phyloP scores from a whole-genome alignment of 92 coral and sea anemone genomes.

The Bergia sp. region DNA sequence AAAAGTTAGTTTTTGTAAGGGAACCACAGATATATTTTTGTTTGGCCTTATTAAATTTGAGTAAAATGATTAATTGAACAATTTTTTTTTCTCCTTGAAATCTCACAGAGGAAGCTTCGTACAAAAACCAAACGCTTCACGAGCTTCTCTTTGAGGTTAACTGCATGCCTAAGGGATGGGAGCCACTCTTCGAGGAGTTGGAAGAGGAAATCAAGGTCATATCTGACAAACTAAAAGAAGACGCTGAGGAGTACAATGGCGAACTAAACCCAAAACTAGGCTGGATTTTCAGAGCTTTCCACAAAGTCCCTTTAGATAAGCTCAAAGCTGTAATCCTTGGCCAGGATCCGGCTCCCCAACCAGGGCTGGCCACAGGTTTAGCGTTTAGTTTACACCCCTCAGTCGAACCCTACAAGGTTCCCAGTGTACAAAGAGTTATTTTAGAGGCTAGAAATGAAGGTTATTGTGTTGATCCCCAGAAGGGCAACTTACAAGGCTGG shows the following conservation, averaged over 20 bases:
- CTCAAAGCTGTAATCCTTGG: conserved; percentile 58
- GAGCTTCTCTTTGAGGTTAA: conserved; percentile 38
- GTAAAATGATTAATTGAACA: background rate
- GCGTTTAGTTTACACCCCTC: conserved; percentile 57
- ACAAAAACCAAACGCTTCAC: conserved; percentile 39
- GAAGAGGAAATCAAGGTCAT: conserved; percentile 43
- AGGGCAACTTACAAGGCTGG: conserved; percentile 53
- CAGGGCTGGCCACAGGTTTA: conserved; percentile 71
- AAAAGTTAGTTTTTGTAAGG: too few species aligned
- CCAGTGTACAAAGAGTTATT: conserved; percentile 66
- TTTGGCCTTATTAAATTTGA: too few species aligned
- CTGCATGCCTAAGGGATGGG: conserved; percentile 66
- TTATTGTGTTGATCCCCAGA: conserved; percentile 46
- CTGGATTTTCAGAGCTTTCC: conserved; percentile 70
- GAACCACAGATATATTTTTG: too few species aligned
- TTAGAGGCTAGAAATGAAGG: conserved; percentile 72
- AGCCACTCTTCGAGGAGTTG: conserved; percentile 48
- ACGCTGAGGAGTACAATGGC: conserved; percentile 35
- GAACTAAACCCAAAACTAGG: conserved; percentile 70
- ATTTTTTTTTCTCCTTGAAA: background rate
- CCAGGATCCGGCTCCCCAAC: conserved; percentile 75
- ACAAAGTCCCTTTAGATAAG: conserved; percentile 59
- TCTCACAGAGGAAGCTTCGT: conserved; percentile 49
- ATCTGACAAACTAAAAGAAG: conserved; percentile 55
- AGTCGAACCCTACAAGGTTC: conserved; percentile 53